Evolutionary conservation across 2,797 vertebrate genomes (phyloP), one percentile per base, ranked within the genome.

Genomic region (Trachurus trachurus): DNA sequence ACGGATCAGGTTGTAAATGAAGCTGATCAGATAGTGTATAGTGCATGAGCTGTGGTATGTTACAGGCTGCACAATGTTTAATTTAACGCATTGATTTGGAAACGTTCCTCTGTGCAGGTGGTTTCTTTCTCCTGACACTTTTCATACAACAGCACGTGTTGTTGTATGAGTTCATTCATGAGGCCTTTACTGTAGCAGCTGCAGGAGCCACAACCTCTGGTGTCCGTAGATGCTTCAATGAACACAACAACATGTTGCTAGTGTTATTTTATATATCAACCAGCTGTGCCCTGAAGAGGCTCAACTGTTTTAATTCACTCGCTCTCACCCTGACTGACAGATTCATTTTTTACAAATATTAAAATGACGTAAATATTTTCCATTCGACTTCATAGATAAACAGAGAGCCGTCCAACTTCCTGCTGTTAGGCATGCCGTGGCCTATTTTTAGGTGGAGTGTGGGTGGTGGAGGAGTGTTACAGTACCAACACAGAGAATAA

Each of bases 51-150:
- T 52, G 31, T 44, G 65, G 63, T 8, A 21, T 75, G 49, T 49
- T 49, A 61, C 5, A 59, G 15, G 10, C 37, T 31, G 26, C 22
- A 66, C 31, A 12, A 10, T 60, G 62, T 57, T 81, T 81, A 34
- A 75, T 52, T 61, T 60, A 22, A 16, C 54, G 50, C 12, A 19
- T 58, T 31, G 61, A 58, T 77, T 80, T 71, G 83, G 64, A 88
- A 67, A 44, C 16, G 13, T 57, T 57, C 10, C 9, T 15, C 50
- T 16, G 22, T 56, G 45, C 76, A 76, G 52, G 11, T 72, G 81
- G 72, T 49, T 79, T 68, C 72, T 66, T 80, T 26, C 54, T 39
- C 26, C 17, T 57, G 57, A 34, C 37, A 65, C 13, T 68, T 71
- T 49, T 22, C 21, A 19, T 21, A 56, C 19, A n/a, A 45, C 2